A percentile compares a stretch with the other conserved stretches of the same genome.
These are phyloP conservation scores for Zele albiditarsus DNA, from an alignment of 2,888 invertebrate genomes.

Conservation along the genomic window DNA sequence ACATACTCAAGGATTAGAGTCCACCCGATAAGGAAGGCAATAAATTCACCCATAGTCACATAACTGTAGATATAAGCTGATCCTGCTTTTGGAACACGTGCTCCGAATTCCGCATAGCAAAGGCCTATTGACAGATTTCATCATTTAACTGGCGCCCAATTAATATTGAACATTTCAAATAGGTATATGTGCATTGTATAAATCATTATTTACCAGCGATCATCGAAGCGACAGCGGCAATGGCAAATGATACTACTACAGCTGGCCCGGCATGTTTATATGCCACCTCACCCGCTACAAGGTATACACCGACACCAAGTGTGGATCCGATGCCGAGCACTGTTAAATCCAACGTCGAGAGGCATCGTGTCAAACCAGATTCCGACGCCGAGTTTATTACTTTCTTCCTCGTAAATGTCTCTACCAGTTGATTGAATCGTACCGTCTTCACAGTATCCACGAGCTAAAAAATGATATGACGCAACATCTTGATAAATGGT, in stretches of 20 bases:
- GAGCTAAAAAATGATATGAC: slow-evolving; percentile 48
- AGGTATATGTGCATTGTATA: not conserved
- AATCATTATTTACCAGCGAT: slow-evolving; percentile 81
- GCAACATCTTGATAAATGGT: slow-evolving; percentile 8
- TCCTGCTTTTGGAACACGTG: slow-evolving; percentile 90
- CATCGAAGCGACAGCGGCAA: slow-evolving; percentile 92
- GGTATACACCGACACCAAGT: slow-evolving; percentile 93
- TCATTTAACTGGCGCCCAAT: not conserved
- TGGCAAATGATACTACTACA: slow-evolving; percentile 88
- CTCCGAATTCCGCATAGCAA: slow-evolving; percentile 94
- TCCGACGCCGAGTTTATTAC: slow-evolving; percentile 50
- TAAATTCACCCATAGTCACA: slow-evolving; percentile 92
- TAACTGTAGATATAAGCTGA: slow-evolving; percentile 96
- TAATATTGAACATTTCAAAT: not conserved
- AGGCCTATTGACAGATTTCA: slow-evolving; percentile 76
- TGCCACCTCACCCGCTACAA: slow-evolving; percentile 89
- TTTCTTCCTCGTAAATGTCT: slow-evolving; percentile 61
- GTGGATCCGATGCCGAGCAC: slow-evolving; percentile 88
- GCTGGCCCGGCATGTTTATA: slow-evolving; percentile 89
- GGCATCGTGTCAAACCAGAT: slow-evolving; percentile 78
- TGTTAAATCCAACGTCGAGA: slow-evolving; percentile 88
- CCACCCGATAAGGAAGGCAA: slow-evolving; percentile 95
- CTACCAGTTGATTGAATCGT: slow-evolving; percentile 29
- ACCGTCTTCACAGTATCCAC: slow-evolving; percentile 53
- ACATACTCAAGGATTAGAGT: slow-evolving; percentile 92